Conservation (phyloP, 2,888 invertebrate genomes). For the Lamellibrachia satsuma region DNA sequence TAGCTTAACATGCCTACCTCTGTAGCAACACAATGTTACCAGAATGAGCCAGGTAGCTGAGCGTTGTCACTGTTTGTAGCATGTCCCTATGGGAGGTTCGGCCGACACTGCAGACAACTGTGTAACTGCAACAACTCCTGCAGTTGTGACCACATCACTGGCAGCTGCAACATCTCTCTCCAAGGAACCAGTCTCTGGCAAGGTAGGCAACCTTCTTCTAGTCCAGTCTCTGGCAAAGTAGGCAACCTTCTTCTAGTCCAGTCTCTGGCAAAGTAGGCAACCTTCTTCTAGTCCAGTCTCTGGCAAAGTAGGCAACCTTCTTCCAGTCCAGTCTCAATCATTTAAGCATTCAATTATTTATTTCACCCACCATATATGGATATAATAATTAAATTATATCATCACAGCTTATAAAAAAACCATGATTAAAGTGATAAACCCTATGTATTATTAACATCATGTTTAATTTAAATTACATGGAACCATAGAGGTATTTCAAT, state of each 20-base stretch:
- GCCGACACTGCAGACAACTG: constrained; percentile 47
- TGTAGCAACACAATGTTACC: not conserved
- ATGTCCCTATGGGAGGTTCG: constrained; percentile 56
- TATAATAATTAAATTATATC: not conserved
- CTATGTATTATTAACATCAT: not conserved
- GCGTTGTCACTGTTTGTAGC: constrained; percentile 43
- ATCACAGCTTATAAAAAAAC: not conserved
- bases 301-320: too few species aligned
- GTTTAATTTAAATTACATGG: not conserved
- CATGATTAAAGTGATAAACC: not conserved
- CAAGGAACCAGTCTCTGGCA: constrained; percentile 24
- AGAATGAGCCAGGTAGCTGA: not conserved
- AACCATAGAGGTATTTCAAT: not conserved
- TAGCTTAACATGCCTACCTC: not conserved
- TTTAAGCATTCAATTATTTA: too few species aligned
- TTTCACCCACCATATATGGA: not conserved
- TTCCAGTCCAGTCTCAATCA: too few species aligned
- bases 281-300: too few species aligned
- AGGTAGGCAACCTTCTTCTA: constrained; percentile 21
- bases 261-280: not conserved
- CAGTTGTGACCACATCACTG: constrained; percentile 55
- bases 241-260: not conserved
- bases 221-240: not conserved
- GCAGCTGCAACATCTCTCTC: constrained; percentile 49
- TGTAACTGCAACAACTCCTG: constrained; percentile 55